A percentile compares a stretch with the other conserved stretches of the same genome.
Conservation (phyloP, 2,113 vertebrate genomes). For the Panthera leo region DNA sequence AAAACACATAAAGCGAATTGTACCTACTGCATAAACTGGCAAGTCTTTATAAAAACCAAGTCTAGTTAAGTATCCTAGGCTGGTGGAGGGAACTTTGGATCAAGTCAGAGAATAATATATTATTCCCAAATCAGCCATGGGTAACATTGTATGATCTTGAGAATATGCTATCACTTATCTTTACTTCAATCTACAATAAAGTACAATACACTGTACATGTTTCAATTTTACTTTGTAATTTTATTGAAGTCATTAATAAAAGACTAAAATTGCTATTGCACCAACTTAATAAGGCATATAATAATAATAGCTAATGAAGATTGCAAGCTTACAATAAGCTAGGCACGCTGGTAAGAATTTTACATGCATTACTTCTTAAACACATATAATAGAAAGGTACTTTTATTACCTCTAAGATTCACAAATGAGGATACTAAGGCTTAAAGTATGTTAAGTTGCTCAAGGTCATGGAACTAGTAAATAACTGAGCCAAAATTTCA, state of each 20-base stretch:
- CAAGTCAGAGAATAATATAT: not conserved
- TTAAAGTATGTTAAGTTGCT: not conserved
- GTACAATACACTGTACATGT: not conserved
- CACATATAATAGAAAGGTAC: not conserved
- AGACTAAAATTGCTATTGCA: not conserved
- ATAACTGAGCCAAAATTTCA: not conserved
- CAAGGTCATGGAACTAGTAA: slow-evolving; percentile 35
- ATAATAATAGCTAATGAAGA: not conserved
- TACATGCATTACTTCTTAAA: not conserved
- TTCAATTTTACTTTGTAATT: slow-evolving; percentile 22
- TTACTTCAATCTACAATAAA: not conserved
- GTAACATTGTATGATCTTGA: not conserved
- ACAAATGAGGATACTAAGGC: not conserved
- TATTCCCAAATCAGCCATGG: not conserved
- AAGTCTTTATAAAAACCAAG: not conserved
- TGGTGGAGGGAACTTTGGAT: not conserved
- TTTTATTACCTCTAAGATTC: not conserved
- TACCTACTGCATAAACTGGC: not conserved
- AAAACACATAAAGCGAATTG: not conserved
- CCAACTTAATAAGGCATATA: not conserved
- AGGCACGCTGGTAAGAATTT: not conserved
- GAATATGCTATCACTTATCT: not conserved
- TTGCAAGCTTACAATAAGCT: not conserved
- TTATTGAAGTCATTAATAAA: not conserved
- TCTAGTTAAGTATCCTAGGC: not conserved